These are phyloP conservation scores for Caenorhabditis imperialis DNA, from an alignment of 2,888 invertebrate genomes.

Conservation along the genomic window DNA sequence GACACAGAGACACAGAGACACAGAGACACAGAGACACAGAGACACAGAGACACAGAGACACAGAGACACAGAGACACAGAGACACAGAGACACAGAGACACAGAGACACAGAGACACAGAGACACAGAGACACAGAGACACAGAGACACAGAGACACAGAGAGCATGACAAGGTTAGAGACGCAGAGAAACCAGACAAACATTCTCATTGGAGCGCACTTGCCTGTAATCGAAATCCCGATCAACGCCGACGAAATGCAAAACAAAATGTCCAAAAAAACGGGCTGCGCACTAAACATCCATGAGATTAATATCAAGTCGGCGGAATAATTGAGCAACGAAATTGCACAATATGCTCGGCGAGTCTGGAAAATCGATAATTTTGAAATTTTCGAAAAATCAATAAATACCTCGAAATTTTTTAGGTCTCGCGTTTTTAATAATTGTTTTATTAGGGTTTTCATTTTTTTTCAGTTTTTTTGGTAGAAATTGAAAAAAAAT, in stretches of 20 bases:
- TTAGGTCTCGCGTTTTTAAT: not conserved
- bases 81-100: too few species aligned
- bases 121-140: too few species aligned
- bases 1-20: too few species aligned
- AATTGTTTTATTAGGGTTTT: not conserved
- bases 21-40: too few species aligned
- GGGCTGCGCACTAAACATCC: slow-evolving; percentile 54
- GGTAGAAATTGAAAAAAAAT: too few species aligned
- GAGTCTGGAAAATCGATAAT: slow-evolving; percentile 39
- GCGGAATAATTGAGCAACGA: slow-evolving; percentile 51
- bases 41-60: too few species aligned
- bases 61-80: too few species aligned
- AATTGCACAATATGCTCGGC: slow-evolving; percentile 55
- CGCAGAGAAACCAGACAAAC: not conserved
- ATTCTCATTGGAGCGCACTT: not conserved
- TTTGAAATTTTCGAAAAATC: not conserved
- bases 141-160: too few species aligned
- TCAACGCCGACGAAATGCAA: slow-evolving; percentile 51
- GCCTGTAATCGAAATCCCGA: slow-evolving; percentile 54
- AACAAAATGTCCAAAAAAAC: slow-evolving; percentile 53
- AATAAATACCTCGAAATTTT: not conserved
- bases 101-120: too few species aligned
- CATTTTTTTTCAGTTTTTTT: too few species aligned
- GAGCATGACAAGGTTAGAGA: too few species aligned
- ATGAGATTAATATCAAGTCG: slow-evolving; percentile 45